Evolutionary conservation across 2,888 invertebrate genomes (phyloP).

Genomic region (Masnerella sp.): DNA sequence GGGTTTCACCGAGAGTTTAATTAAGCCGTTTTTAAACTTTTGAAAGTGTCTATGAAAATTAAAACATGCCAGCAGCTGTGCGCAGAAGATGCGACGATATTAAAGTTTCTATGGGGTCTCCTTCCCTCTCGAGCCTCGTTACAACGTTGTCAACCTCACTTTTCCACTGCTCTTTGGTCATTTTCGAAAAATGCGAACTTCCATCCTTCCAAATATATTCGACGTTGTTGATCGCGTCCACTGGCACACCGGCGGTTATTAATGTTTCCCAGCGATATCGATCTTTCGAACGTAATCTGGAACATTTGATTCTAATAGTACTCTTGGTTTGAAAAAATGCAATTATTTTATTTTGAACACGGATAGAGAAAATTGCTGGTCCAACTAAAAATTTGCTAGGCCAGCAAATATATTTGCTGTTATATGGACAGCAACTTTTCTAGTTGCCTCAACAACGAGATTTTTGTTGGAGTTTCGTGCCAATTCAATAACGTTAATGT

Average conservation of each 20-base stretch:
- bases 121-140: slow-evolving; percentile 71
- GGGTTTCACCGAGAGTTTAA: too few species aligned
- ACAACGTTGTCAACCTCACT: slow-evolving; percentile 70
- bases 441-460: too few species aligned
- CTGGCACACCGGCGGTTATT: slow-evolving; percentile 63
- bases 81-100: slow-evolving; percentile 70
- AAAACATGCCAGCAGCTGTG: slow-evolving; percentile 66
- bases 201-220: slow-evolving; percentile 71
- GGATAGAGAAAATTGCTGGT: too few species aligned
- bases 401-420: too few species aligned
- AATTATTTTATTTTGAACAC: too few species aligned
- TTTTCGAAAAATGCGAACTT: slow-evolving; percentile 61
- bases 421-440: too few species aligned
- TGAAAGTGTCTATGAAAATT: too few species aligned
- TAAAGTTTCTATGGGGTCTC: slow-evolving; percentile 69
- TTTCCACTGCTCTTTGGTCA: slow-evolving; percentile 70
- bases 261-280: slow-evolving; percentile 67
- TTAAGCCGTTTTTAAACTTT: too few species aligned
- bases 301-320: slow-evolving; percentile 4
- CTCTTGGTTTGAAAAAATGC: too few species aligned
- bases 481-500: too few species aligned
- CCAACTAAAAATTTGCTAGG: too few species aligned
- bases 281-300: slow-evolving; percentile 61
- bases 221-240: slow-evolving; percentile 59
- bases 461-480: too few species aligned